Base-by-base conservation (phyloP, 2,113 vertebrate species). In the Anas platyrhynchos region DNA sequence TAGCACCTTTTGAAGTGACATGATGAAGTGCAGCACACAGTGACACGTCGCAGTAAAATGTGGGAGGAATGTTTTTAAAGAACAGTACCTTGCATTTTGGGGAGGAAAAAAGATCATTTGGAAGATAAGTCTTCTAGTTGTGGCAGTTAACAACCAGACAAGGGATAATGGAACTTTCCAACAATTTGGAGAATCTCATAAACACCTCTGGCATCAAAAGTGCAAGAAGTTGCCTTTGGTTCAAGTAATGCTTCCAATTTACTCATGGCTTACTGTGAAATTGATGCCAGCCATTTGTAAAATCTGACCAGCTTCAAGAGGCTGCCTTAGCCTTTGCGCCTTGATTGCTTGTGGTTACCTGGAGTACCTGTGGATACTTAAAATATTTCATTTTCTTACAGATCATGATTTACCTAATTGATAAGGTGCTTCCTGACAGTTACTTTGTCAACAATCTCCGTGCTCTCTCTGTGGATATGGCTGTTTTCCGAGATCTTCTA, bases 381-480 rank as follows among this genome's bases (percentile, higher is more conserved):
- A 92, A 81, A n/a, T 46, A 43, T 55, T 86, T 75, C 5, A 63
- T 96, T 87, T 86, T 91, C 56, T 79, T 78, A 75, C 95, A 99
- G 99, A 99, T 99, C 93, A 99, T 99, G 99, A 99, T 99, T 97
- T 99, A 99, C 90, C 97, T 99, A 90, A 99, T 99, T 46, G 99
- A 99, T 98, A 99, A 99, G 93, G 99, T 99, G 69, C 98, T 99
- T 95, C 99, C 99, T 15, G 99, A 99, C 78, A 99, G 99, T 95
- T 99, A 99, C 96, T 99, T 99, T 98, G 99, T 99, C 93, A 99
- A 99, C 97, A 99, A 99, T 93, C 98, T 99, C 74, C 98, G 98
- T 32, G 99, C 99, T 1, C 97, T 99, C 27, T 99, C 99, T 76
- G 99, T 99, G 96, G 99, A 99, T 94, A 99, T 99, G 99, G 99